A percentile compares a stretch with the other conserved stretches of the same genome.
phyloP scores from a whole-genome alignment of 2,888 invertebrate genomes.

The Cataglyphis altisquamis region DNA sequence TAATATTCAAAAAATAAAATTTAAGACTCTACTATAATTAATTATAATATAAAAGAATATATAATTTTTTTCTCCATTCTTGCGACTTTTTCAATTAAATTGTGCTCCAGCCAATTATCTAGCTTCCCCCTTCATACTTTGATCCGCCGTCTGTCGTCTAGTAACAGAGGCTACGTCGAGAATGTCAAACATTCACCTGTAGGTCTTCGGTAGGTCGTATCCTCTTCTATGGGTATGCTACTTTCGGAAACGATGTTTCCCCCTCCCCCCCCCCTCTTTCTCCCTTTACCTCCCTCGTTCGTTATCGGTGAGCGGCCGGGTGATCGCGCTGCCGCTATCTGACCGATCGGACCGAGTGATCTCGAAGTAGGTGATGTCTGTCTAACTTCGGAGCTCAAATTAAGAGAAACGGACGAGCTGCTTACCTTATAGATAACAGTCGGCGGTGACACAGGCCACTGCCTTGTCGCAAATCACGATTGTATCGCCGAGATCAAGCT shows the following conservation, averaged over 20 bases:
- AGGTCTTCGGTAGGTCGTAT: slow-evolving; percentile 20
- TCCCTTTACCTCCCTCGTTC: slow-evolving; percentile 9
- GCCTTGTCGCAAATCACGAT: slow-evolving; percentile 35
- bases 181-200: slow-evolving; percentile 51
- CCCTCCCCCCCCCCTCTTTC: not conserved
- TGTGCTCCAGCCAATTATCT: not conserved
- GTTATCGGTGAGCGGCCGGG: slow-evolving; percentile 22
- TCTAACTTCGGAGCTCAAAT: slow-evolving; percentile 53
- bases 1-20: not conserved
- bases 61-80: not conserved
- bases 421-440: slow-evolving; percentile 57
- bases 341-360: slow-evolving; percentile 32
- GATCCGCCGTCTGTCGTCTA: not conserved
- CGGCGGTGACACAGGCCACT: not conserved
- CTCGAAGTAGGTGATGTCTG: slow-evolving; percentile 16
- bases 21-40: not conserved
- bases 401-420: slow-evolving; percentile 69
- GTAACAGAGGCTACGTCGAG: slow-evolving; percentile 31
- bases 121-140: not conserved
- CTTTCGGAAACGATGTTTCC: slow-evolving; percentile 35
- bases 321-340: slow-evolving; percentile 29
- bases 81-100: not conserved
- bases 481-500: slow-evolving; percentile 17
- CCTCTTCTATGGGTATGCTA: slow-evolving; percentile 15
- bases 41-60: not conserved